These are phyloP conservation scores for Porites australiensis DNA, from an alignment of 64 coral and sea anemone species.

Conservation along the genomic window DNA sequence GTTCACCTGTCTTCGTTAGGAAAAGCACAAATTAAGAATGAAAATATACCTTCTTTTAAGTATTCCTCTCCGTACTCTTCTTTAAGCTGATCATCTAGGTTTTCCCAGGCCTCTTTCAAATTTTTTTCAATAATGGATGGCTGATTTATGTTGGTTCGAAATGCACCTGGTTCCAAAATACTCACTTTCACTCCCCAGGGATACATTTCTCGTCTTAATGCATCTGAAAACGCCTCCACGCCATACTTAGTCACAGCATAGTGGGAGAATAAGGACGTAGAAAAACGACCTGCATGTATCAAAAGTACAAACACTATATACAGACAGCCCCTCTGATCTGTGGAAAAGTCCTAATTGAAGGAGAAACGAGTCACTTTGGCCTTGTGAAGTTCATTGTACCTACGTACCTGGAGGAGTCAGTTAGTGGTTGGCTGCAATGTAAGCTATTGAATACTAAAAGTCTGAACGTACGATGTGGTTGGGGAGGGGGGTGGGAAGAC, in stretches of 20 bases:
- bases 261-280: neutral
- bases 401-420: too few relatives aligned
- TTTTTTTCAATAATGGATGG: neutral
- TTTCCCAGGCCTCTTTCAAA: neutral
- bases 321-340: too few relatives aligned
- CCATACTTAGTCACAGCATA: neutral
- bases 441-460: too few relatives aligned
- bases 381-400: too few relatives aligned
- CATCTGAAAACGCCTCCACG: conserved; percentile 34
- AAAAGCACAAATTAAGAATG: too few relatives aligned
- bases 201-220: conserved; percentile 13
- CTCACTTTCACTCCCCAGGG: conserved; percentile 37
- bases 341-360: too few relatives aligned
- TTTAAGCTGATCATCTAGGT: conserved; percentile 8
- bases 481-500: too few relatives aligned
- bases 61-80: conserved; percentile 9
- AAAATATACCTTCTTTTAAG: neutral
- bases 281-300: neutral
- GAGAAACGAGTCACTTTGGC: too few relatives aligned
- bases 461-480: too few relatives aligned
- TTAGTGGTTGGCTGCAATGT: too few relatives aligned
- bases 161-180: conserved; percentile 14
- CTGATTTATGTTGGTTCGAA: neutral
- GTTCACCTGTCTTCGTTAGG: too few relatives aligned
- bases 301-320: too few relatives aligned